Evolutionary conservation across 2,113 vertebrate genomes (phyloP).

Genomic region (Sinocyclocheilus rhinocerous): DNA sequence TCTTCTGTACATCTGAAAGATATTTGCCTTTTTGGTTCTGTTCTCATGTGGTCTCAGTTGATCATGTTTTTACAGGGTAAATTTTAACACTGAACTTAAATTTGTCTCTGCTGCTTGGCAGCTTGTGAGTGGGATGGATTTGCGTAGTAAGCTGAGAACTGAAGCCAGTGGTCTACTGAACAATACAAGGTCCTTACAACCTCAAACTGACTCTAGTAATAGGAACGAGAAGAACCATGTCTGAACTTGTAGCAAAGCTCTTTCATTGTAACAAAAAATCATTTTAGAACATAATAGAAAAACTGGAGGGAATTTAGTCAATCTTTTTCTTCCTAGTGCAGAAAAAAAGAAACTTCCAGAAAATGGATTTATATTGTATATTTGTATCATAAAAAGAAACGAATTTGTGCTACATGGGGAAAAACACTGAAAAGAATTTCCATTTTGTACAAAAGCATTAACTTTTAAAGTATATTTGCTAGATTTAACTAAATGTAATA

Average conservation of each 20-base stretch:
- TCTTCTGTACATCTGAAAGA: background rate
- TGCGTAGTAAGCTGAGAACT: background rate
- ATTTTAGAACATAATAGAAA: background rate
- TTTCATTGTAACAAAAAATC: background rate
- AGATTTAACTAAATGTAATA: conserved; percentile 5
- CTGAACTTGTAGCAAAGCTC: background rate
- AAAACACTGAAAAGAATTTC: conserved; percentile 8
- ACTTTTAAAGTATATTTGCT: conserved; percentile 3
- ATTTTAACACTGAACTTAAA: conserved; percentile 2
- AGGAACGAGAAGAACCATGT: background rate
- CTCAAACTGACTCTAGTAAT: background rate
- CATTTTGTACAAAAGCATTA: conserved; percentile 21
- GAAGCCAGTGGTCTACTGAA: background rate
- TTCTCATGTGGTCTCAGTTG: background rate
- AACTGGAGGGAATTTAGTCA: background rate
- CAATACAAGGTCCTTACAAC: background rate
- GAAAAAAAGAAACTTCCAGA: background rate
- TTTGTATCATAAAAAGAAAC: conserved; percentile 12
- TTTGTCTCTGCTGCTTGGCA: background rate
- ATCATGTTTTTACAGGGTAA: background rate
- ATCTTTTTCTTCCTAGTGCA: background rate
- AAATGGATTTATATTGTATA: conserved; percentile 10
- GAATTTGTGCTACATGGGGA: background rate
- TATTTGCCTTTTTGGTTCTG: background rate
- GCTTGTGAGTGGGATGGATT: background rate